Base-by-base conservation (phyloP, 2,113 vertebrate species). In the Charadrius vociferus region DNA sequence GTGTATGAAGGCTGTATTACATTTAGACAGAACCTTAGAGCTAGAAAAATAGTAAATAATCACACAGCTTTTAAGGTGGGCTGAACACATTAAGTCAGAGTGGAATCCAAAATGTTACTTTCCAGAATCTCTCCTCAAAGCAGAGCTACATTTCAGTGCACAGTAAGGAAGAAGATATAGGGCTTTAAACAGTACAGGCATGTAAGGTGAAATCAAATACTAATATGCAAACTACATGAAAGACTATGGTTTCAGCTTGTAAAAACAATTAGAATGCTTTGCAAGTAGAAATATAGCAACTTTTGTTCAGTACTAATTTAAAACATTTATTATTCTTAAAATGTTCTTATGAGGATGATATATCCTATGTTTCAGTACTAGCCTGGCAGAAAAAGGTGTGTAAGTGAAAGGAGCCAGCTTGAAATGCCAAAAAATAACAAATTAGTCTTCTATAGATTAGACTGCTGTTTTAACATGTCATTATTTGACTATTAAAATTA, bases 401-500 rank as follows among this genome's bases (percentile, higher is more conserved):
- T 65, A 86, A 96, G 59, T n/a, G 47, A 89, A 79, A 71, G 56
- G 4, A 90, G 18, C 13, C 49, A 72, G n/a, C 45, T 58, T 85
- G 58, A 91, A 94, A 95, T 58, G 81, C 66, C 81, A 91, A 88
- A 94, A 95, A 95, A 68, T 77, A 94, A 92, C 56, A 93, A 75
- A 96, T 95, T 75, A 66, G 50, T 84, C 45, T 84, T 37, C 49
- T 79, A n/a, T 55, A 91, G 78, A 88, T 95, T 83, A 85, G 84
- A 47, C 45, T 88, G n/a, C 70, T 96, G n/a, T 74, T 94, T 91
- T 91, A 95, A 81, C n/a, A 14, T 74, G 84, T 90, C 86, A 32
- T 96, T 94, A 95, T 95, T 91, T 73, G 77, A 75, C 81, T 94
- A 93, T 97, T 93, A 92, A 95, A 95, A 88, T 93, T 90, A 86